Evolutionary conservation across 2,888 invertebrate species (phyloP), one percentile per base, ranked within the genome.

Genomic region (Selenia dentaria): DNA sequence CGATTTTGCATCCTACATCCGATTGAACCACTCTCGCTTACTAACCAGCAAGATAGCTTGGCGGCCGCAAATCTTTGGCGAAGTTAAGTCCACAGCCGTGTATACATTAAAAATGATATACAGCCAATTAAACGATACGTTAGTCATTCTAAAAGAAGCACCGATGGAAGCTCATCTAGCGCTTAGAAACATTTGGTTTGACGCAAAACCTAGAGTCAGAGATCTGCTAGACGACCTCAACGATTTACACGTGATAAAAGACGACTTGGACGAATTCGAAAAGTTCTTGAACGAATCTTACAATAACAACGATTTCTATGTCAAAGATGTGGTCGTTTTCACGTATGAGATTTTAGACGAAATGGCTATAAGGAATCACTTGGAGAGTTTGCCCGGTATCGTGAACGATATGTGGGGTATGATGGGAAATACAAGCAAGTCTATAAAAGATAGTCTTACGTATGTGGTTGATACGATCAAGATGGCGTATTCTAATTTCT

Each of bases 341-440:
- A 93, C 94, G 0, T 84, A 94, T 25, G 93, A 93, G 36, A 91
- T 96, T 1, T 80, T 96, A 28, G 96, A 97, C 59, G 96, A 97
- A 71, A 89, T 96, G 71, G 94, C 96, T 0, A 92, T 96, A 32
- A 91, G 94, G 45, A 93, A 94, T 49, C 96, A 96, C 70, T 93
- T 96, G 57, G 94, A 96, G 62, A 94, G 95, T 0, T 70, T 96
- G 36, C 96, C 96, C 0, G 95, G 94, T 32, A 95, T 96, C 13
- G 91, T 96, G 0, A 94, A 94, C 33, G 96, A 96, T 74, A 92
- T 96, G 67, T 96, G 95, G 95, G 95, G 95, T 3, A 93, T 95
- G 61, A 95, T 96, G 95, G 96, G 96, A 0, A 96, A 96, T 39
- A 96, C 96, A 0, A 96, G 96, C 5, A 92, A 94, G 57, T 95